Evolutionary conservation across 2,797 vertebrate species (phyloP).

Genomic region (Semaprochilodus insignis): DNA sequence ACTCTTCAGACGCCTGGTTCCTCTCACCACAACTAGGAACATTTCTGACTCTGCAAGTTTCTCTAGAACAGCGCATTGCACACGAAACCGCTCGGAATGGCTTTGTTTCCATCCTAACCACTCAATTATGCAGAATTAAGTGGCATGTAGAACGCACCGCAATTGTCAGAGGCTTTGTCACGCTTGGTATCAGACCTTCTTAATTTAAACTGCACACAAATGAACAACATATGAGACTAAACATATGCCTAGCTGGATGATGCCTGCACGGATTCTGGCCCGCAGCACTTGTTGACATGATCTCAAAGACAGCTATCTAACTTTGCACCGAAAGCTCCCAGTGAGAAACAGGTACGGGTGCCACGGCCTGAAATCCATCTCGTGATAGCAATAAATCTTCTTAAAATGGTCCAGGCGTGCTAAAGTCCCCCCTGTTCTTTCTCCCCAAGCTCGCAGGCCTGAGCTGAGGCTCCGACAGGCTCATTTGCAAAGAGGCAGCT

Average conservation of each 20-base stretch:
- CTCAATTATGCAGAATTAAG: too few species aligned
- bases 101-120: too few species aligned
- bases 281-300: slow-evolving; percentile 19
- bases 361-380: slow-evolving; percentile 19
- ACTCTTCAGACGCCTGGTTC: too few species aligned
- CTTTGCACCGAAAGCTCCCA: slow-evolving; percentile 32
- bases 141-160: too few species aligned
- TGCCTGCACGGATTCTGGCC: slow-evolving; percentile 16
- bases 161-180: background rate
- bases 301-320: background rate
- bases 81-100: too few species aligned
- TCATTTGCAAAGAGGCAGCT: slow-evolving; percentile 74
- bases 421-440: slow-evolving; percentile 41
- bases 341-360: slow-evolving; percentile 2
- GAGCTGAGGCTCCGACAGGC: slow-evolving; percentile 46
- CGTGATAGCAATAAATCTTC: slow-evolving; percentile 38
- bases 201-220: background rate
- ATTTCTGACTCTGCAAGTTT: too few species aligned
- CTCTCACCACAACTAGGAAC: too few species aligned
- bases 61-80: too few species aligned
- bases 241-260: background rate
- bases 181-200: background rate
- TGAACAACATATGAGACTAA: slow-evolving; percentile 9
- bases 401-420: slow-evolving; percentile 32
- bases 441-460: slow-evolving; percentile 33